Percentiles rank a stretch among this genome's conserved stretches.
phyloP scores from a whole-genome alignment of 2,888 invertebrate species.

The Amphipoea lucens region DNA sequence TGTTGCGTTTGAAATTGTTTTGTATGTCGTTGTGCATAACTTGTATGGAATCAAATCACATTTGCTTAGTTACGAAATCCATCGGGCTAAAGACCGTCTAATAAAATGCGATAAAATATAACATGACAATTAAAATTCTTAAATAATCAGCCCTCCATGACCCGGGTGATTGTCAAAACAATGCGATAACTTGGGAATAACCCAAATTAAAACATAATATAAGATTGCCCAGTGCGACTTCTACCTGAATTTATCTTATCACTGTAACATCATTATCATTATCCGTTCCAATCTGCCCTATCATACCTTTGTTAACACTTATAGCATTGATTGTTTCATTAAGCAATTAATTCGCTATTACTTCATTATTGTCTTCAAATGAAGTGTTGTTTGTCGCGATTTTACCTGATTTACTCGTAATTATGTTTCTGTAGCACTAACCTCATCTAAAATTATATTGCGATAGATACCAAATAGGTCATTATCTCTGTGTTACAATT shows the following conservation, averaged over 20 bases:
- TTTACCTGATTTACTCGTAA: conserved; percentile 17
- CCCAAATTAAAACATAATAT: conserved; percentile 16
- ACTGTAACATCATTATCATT: conserved; percentile 14
- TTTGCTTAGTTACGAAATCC: neutral
- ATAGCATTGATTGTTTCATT: conserved; percentile 31
- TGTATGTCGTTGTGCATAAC: neutral
- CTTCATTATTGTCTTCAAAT: conserved; percentile 27
- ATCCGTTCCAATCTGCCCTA: conserved; percentile 20
- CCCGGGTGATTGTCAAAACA: neutral
- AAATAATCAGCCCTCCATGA: conserved; percentile 1
- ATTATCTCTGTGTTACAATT: neutral
- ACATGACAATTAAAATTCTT: neutral
- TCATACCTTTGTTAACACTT: conserved; percentile 28
- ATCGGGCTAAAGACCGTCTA: neutral
- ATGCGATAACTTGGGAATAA: neutral
- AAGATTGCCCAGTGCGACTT: neutral
- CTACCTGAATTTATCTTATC: conserved; percentile 31
- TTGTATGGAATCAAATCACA: neutral
- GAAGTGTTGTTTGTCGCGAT: conserved; percentile 9
- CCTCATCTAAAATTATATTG: neutral
- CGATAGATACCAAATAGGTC: neutral
- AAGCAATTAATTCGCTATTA: conserved; percentile 22
- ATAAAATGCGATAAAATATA: neutral
- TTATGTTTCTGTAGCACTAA: neutral
- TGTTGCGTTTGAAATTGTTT: conserved; percentile 3